These are phyloP conservation scores for Aphelenchoides fujianensis DNA, from an alignment of 1,140 invertebrate genomes.

Conservation along the genomic window DNA sequence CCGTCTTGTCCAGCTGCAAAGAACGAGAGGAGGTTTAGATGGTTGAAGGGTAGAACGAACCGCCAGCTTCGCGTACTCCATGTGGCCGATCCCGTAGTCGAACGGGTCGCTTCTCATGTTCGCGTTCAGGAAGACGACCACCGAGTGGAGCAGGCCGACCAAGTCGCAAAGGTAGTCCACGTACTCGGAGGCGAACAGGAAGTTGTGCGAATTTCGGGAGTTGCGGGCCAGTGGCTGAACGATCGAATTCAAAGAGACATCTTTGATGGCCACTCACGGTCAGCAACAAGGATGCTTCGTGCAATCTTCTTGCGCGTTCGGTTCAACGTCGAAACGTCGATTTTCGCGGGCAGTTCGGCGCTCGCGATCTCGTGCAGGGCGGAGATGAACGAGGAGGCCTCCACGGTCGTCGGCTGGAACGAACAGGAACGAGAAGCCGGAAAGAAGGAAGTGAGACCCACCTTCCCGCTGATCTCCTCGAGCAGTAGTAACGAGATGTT, in stretches of 20 bases:
- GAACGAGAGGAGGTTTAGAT: no score
- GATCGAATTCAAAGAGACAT: no score
- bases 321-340: constrained; percentile 12
- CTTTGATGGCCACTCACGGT: no score
- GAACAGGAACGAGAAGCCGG: no score
- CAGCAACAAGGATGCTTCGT: neutral
- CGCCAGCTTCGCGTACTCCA: neutral
- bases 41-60: neutral
- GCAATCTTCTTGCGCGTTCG: neutral
- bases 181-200: constrained; percentile 10
- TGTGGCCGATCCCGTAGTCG: neutral
- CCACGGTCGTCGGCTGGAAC: neutral
- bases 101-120: neutral
- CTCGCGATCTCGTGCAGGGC: constrained; percentile 28
- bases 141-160: constrained; percentile 1
- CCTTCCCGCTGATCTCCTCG: constrained; percentile 12
- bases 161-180: constrained; percentile 1
- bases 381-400: constrained; percentile 23
- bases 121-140: neutral
- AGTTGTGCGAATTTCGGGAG: constrained; percentile 13
- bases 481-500: constrained; percentile 26
- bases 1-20: constrained; percentile 16
- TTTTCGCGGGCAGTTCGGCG: constrained; percentile 10
- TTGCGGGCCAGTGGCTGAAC: constrained; percentile 10
- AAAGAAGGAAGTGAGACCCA: no score